Conservation (phyloP, 2,113 vertebrate genomes). For the Platysternon megacephalum region DNA sequence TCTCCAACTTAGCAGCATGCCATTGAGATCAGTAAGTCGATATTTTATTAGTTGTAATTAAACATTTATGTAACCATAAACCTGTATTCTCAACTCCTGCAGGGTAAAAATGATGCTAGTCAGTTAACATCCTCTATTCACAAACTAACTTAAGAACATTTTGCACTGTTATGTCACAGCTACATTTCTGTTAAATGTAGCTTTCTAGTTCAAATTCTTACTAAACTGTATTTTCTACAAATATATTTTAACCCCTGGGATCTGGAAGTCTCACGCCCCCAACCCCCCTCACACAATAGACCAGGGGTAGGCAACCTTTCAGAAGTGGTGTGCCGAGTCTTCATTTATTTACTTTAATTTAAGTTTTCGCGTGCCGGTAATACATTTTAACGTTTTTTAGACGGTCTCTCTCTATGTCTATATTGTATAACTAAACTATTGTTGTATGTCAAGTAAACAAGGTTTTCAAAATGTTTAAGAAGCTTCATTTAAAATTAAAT, state of each 20-base stretch:
- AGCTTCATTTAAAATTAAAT: too few relatives aligned
- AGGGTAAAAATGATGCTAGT: conserved; percentile 43
- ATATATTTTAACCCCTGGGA: neutral
- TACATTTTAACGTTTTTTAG: too few relatives aligned
- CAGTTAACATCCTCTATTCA: conserved; percentile 43
- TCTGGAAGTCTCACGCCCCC: neutral
- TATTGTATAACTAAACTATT: too few relatives aligned
- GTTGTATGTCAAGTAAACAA: too few relatives aligned
- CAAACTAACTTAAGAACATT: neutral
- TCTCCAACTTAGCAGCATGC: conserved; percentile 14
- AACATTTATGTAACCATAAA: conserved; percentile 69
- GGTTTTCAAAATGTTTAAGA: too few relatives aligned
- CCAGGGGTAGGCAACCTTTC: too few relatives aligned
- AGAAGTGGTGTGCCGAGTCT: too few relatives aligned
- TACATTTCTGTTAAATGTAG: conserved; percentile 12
- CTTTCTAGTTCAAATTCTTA: neutral
- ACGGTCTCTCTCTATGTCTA: too few relatives aligned
- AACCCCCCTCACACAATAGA: neutral
- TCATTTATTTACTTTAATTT: too few relatives aligned
- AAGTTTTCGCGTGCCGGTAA: too few relatives aligned
- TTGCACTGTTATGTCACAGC: neutral
- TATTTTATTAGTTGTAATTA: conserved; percentile 65
- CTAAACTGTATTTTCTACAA: conserved; percentile 2
- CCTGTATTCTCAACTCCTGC: conserved; percentile 50
- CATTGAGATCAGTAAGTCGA: conserved; percentile 40